A percentile compares a stretch with the other conserved stretches of the same genome.
Conservation (phyloP, 2,113 vertebrate species). For the rat (Rattus norvegicus) region DNA sequence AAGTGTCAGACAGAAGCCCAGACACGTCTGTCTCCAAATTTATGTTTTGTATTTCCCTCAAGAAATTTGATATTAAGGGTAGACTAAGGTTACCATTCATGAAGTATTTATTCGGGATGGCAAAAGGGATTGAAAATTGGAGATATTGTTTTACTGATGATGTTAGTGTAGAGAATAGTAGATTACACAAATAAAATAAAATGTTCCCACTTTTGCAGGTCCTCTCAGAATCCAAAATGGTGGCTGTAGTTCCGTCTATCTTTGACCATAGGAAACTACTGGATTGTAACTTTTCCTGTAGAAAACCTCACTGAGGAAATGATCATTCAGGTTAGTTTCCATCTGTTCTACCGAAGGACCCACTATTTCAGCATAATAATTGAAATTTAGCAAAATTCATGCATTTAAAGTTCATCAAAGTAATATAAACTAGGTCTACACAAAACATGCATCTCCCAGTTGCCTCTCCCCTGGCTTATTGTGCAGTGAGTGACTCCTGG, state of each 20-base stretch:
- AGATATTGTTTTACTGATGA: not conserved
- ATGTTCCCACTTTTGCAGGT: not conserved
- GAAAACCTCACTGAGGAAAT: not conserved
- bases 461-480: slow-evolving; percentile 38
- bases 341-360: not conserved
- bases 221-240: not conserved
- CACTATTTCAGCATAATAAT: not conserved
- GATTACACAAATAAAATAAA: not conserved
- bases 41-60: slow-evolving; percentile 27
- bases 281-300: not conserved
- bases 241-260: not conserved
- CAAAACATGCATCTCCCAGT: slow-evolving; percentile 71
- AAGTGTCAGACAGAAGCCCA: slow-evolving; percentile 55
- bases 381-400: not conserved
- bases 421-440: slow-evolving; percentile 61
- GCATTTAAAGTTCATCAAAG: slow-evolving; percentile 37
- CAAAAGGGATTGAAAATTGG: not conserved
- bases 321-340: not conserved
- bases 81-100: not conserved
- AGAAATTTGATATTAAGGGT: slow-evolving; percentile 35
- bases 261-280: not conserved
- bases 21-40: slow-evolving; percentile 42
- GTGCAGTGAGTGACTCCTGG: slow-evolving; percentile 49
- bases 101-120: not conserved
- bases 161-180: not conserved